Base-by-base conservation (phyloP, 2,888 invertebrate genomes). In the Catocala nupta region DNA sequence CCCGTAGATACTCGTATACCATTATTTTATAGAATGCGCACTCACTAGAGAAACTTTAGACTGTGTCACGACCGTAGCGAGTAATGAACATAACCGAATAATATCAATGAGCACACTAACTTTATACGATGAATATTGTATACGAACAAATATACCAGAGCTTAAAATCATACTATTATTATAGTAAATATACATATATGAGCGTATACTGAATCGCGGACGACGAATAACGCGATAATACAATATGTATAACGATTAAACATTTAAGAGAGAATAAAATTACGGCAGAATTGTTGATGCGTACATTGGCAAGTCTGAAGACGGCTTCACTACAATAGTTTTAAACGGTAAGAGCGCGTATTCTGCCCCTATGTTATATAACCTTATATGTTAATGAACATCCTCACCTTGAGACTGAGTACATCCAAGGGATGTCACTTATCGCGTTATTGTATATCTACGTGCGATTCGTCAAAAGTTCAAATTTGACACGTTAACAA, bases 131-230 rank as follows among this genome's bases (percentile, higher is more conserved):
- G 86, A 84, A 87, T 90, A 90, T 89, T 91, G 93, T 94, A 94
- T 94, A 94, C 93, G 93, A 93, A 92, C 92, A 92, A 93, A 92
- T 86, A 85, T 88, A 86, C 88, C 91, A 90, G 93, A 94, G 93
- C 93, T 94, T 94, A 94, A 89, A 88, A 85, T 82, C 82, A 82
- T 89, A 90, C 83, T 88, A 84, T 83, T 82, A 85, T 86, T 85
- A 83, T 84, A 84, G 58, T 77, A 85, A 84, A 78, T 83, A 87
- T 86, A 85, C 86, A 83, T 83, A 86, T 84, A 86, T 81, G 82
- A 81, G 85, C 85, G 87, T 88, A 81, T 85, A 84, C 80, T 81
- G 83, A 82, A 76, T 82, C 83, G 83, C 78, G 67, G 44, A 63
- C 55, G 59, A 64, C 57, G 62, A 73, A 59, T 70, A 64, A 65